Percentiles rank a stretch among this genome's conserved stretches.
These are phyloP conservation scores for Cabera pusaria DNA, from an alignment of 2,888 invertebrate genomes.

Conservation along the genomic window DNA sequence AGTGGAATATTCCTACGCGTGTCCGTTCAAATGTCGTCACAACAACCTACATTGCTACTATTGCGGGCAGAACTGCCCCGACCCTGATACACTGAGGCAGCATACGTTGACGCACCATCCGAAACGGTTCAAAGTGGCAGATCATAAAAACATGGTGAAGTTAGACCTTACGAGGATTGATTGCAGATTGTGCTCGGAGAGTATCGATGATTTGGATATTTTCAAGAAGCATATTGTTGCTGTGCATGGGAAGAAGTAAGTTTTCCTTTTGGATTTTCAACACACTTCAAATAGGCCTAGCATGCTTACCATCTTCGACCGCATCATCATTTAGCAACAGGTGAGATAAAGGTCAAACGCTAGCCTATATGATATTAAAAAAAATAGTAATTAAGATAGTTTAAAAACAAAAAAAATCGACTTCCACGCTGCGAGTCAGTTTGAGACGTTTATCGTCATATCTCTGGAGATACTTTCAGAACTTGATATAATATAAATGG, in stretches of 20 bases:
- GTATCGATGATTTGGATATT: slow-evolving; percentile 53
- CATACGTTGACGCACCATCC: slow-evolving; percentile 53
- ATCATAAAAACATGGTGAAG: slow-evolving; percentile 71
- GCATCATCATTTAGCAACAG: too few species aligned
- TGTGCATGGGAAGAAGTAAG: slow-evolving; percentile 58
- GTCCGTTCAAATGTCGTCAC: slow-evolving; percentile 71
- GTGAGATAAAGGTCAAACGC: too few species aligned
- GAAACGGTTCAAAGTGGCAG: slow-evolving; percentile 64
- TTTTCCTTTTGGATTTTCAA: too few species aligned
- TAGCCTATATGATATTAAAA: too few species aligned
- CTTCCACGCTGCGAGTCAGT: too few species aligned
- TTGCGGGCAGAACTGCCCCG: slow-evolving; percentile 55
- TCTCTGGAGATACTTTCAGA: too few species aligned
- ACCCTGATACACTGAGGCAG: slow-evolving; percentile 46
- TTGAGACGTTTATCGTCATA: too few species aligned
- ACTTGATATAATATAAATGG: too few species aligned
- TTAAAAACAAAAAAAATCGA: too few species aligned
- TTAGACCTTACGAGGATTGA: slow-evolving; percentile 66
- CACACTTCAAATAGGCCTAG: too few species aligned
- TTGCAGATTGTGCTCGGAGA: slow-evolving; percentile 56
- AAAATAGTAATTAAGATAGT: too few species aligned
- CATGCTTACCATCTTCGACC: too few species aligned
- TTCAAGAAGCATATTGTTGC: slow-evolving; percentile 58
- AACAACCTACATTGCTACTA: slow-evolving; percentile 71
- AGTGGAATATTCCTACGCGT: slow-evolving; percentile 63